Conservation (phyloP, 2,888 invertebrate genomes). For the Luffia ferchaultella region DNA sequence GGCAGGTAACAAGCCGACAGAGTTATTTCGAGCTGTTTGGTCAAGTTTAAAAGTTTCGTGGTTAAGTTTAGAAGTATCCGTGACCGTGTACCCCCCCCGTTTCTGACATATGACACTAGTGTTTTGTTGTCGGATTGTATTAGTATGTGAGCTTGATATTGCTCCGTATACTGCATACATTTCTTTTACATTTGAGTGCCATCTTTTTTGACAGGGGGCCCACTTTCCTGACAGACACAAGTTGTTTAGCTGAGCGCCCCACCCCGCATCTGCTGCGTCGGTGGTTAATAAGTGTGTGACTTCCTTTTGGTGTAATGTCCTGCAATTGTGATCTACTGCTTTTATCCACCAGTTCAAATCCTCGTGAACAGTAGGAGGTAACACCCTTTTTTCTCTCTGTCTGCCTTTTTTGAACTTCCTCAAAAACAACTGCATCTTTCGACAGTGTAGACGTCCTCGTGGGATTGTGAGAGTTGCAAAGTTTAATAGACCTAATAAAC, state of each 20-base stretch:
- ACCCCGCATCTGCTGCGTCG: constrained; percentile 13
- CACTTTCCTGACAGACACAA: constrained; percentile 12
- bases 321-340: constrained; percentile 8
- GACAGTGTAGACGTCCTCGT: constrained; percentile 13
- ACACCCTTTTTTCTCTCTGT: constrained; percentile 4
- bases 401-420: constrained; percentile 9
- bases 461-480: constrained; percentile 3
- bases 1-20: constrained; percentile 15
- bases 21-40: neutral
- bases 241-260: constrained; percentile 16
- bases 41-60: constrained; percentile 5
- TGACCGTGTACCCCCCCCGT: constrained; percentile 19
- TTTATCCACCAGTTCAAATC: constrained; percentile 14
- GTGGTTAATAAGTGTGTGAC: constrained; percentile 13
- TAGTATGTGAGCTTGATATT: constrained; percentile 6
- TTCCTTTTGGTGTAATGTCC: constrained; percentile 5
- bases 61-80: constrained; percentile 7
- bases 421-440: constrained; percentile 12
- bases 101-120: constrained; percentile 15
- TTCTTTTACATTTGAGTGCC: constrained; percentile 19
- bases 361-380: constrained; percentile 9
- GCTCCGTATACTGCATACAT: constrained; percentile 14
- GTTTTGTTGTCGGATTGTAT: constrained; percentile 14
- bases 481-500: constrained; percentile 1
- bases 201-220: constrained; percentile 9